Conservation (phyloP, 2,888 invertebrate species). For the Ochlodes sylvanus region DNA sequence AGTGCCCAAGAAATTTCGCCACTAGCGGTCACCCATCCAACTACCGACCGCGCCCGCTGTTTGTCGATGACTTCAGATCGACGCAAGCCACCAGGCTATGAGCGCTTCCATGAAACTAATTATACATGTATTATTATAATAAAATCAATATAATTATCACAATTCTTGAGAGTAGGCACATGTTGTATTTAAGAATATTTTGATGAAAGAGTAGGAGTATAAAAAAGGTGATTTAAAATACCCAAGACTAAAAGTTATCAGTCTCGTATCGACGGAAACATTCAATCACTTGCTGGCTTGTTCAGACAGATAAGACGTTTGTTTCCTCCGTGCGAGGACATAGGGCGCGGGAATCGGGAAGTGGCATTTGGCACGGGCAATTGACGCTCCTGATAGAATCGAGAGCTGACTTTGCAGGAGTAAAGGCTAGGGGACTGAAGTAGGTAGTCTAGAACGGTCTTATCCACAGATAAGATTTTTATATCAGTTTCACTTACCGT, state of each 20-base stretch:
- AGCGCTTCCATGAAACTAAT: no score
- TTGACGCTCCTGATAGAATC: conserved; percentile 85
- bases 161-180: no score
- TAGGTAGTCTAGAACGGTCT: not conserved
- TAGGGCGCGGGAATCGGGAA: conserved; percentile 60
- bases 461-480: not conserved
- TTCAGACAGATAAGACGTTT: conserved; percentile 69
- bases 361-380: conserved; percentile 85
- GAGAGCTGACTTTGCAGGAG: conserved; percentile 79
- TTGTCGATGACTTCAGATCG: no score
- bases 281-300: conserved; percentile 74
- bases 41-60: no score
- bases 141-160: no score
- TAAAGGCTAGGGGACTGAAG: conserved; percentile 56
- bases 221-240: not conserved
- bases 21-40: no score
- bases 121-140: no score
- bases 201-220: not conserved
- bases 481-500: no score
- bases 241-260: conserved; percentile 37
- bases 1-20: no score
- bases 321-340: conserved; percentile 52
- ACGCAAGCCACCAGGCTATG: no score
- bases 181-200: no score
- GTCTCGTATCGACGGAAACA: conserved; percentile 76